Conservation (phyloP, 1,140 invertebrate genomes). For the Grapholita molesta region DNA sequence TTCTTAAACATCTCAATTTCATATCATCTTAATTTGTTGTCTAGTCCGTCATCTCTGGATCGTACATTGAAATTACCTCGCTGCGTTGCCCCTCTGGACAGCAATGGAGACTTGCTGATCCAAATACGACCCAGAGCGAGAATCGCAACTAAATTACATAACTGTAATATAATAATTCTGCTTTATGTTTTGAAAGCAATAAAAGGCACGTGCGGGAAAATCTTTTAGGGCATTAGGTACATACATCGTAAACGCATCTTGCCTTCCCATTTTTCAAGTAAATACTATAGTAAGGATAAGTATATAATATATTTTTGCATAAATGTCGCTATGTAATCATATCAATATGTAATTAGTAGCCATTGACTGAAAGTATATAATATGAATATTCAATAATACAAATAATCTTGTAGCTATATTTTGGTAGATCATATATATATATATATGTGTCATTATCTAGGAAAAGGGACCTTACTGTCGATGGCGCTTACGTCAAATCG, state of each 20-base stretch:
- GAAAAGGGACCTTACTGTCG: too few relatives aligned
- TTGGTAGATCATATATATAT: background rate
- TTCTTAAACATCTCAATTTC: too few relatives aligned
- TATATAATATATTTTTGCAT: constrained; percentile 7
- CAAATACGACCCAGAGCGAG: too few relatives aligned
- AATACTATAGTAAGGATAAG: background rate
- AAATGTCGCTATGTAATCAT: background rate
- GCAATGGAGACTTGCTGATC: too few relatives aligned
- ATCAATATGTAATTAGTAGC: background rate
- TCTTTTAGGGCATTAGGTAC: background rate
- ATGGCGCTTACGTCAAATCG: too few relatives aligned
- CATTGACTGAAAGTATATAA: background rate
- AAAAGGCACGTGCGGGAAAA: background rate
- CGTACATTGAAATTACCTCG: too few relatives aligned
- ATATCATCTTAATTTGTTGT: too few relatives aligned
- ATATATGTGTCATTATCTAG: background rate
- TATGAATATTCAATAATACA: background rate
- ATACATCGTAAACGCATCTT: background rate
- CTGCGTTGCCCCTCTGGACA: too few relatives aligned
- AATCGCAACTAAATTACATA: too few relatives aligned
- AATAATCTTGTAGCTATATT: background rate
- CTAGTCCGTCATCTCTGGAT: too few relatives aligned
- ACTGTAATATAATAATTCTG: too few relatives aligned
- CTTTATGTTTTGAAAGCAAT: too few relatives aligned
- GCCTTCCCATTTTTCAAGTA: background rate